Conservation (phyloP, 2,888 invertebrate genomes). For the Troilus luridus region DNA sequence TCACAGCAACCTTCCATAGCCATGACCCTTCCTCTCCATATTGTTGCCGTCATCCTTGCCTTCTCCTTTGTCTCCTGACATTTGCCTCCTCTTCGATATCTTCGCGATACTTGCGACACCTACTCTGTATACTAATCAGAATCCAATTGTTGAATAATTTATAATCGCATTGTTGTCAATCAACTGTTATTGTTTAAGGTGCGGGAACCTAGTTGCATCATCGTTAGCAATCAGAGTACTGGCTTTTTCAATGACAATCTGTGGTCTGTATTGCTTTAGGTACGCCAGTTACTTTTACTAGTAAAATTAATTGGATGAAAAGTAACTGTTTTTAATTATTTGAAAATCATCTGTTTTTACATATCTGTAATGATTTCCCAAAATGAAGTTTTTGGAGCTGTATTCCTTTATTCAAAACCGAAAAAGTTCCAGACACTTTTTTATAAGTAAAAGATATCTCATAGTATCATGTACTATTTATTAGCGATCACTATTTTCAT, state of each 20-base stretch:
- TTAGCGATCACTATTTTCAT: too few species aligned
- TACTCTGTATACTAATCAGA: constrained; percentile 16
- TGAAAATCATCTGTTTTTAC: too few species aligned
- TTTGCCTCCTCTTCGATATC: constrained; percentile 4
- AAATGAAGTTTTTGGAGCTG: too few species aligned
- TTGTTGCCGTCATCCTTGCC: background rate
- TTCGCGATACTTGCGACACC: constrained; percentile 32
- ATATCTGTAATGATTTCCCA: too few species aligned
- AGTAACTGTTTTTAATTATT: too few species aligned
- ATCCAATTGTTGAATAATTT: constrained; percentile 11
- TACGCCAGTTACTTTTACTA: too few species aligned
- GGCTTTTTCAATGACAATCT: background rate
- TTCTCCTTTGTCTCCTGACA: constrained; percentile 31
- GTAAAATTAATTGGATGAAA: too few species aligned
- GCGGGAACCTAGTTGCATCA: background rate
- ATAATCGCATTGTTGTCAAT: background rate
- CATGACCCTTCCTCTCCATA: constrained; percentile 11
- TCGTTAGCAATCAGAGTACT: background rate
- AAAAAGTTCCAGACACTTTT: too few species aligned
- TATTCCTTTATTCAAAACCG: too few species aligned
- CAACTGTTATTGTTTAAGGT: background rate
- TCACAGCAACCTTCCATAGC: background rate
- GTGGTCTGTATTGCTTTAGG: too few species aligned
- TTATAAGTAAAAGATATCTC: too few species aligned
- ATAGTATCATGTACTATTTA: too few species aligned